phyloP scores from a whole-genome alignment of 2,113 vertebrate genomes.

The Thamnophis sirtalis region DNA sequence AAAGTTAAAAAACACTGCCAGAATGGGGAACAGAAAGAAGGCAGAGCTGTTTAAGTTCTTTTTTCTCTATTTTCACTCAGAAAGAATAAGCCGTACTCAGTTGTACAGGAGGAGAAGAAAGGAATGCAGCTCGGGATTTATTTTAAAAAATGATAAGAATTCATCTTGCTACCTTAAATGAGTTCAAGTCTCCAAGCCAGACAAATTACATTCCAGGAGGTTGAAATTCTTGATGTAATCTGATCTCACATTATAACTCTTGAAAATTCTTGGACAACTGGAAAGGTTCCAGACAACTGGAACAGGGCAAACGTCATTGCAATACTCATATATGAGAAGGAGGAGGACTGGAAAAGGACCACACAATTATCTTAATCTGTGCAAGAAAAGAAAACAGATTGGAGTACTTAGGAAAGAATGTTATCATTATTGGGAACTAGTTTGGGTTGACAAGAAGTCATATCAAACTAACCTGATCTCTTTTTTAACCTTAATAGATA shows the following conservation, averaged over 20 bases:
- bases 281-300: not conserved
- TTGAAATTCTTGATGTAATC: not conserved
- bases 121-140: not conserved
- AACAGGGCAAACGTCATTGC: not conserved
- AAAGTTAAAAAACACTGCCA: not conserved
- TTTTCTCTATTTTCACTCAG: not conserved
- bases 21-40: not conserved
- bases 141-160: not conserved
- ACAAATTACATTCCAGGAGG: not conserved
- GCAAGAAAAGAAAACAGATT: not conserved
- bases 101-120: not conserved
- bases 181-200: not conserved
- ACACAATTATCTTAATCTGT: not conserved
- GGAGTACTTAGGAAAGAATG: not conserved
- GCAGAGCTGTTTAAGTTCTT: not conserved
- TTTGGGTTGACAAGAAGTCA: not conserved
- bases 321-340: not conserved
- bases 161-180: not conserved
- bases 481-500: not conserved
- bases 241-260: not conserved
- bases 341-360: not conserved
- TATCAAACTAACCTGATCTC: not conserved
- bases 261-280: not conserved
- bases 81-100: not conserved
- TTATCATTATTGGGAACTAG: not conserved